Percentiles rank a stretch among this genome's conserved stretches.
These are phyloP conservation scores for Strix occidentalis DNA, from an alignment of 2,797 vertebrate species.

Conservation along the genomic window DNA sequence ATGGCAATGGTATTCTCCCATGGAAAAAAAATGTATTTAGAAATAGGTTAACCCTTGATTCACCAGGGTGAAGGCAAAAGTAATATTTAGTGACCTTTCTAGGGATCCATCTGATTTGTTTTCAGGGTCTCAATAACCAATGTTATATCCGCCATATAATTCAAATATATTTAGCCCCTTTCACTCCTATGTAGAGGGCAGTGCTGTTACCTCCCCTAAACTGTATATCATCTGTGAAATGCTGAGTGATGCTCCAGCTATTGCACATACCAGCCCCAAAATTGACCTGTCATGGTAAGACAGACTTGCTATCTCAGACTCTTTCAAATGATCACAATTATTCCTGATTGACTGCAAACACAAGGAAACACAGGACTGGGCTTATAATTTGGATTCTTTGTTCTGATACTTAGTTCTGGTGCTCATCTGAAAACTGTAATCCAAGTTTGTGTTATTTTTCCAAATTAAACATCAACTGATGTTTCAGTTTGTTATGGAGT, in stretches of 20 bases:
- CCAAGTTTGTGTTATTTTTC: not conserved
- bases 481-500: not conserved
- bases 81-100: not conserved
- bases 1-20: not conserved
- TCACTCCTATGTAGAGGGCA: not conserved
- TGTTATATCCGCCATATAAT: not conserved
- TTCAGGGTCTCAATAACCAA: not conserved
- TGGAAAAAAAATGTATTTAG: not conserved
- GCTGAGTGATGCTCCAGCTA: not conserved
- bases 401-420: not conserved
- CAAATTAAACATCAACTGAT: not conserved
- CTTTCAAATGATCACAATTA: not conserved
- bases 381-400: not conserved
- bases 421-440: not conserved
- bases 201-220: not conserved
- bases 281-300: not conserved
- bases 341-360: not conserved
- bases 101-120: not conserved
- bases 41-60: conserved; percentile 6
- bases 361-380: not conserved
- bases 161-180: not conserved
- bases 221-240: not conserved
- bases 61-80: not conserved
- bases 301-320: not conserved
- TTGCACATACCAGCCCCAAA: not conserved